phyloP scores from a whole-genome alignment of 2,888 invertebrate genomes.

The Stenodera caucasica region DNA sequence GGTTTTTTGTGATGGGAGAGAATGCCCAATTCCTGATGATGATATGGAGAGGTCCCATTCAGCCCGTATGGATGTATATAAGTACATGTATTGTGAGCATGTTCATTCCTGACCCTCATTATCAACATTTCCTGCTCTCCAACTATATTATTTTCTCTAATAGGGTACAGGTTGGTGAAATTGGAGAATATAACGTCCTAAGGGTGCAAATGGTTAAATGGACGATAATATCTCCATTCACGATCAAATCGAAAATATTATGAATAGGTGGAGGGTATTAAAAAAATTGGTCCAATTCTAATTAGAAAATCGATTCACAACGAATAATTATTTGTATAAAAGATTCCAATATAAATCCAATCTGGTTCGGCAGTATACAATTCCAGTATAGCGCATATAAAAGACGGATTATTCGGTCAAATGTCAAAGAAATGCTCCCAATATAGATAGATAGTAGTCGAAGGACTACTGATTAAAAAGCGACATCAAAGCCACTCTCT shows the following conservation, averaged over 20 bases:
- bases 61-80: background rate
- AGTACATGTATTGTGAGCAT: background rate
- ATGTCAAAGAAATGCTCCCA: constrained; percentile 55
- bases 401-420: constrained; percentile 57
- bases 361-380: background rate
- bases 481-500: constrained; percentile 53
- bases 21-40: too few relatives aligned
- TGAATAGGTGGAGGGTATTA: background rate
- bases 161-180: constrained; percentile 9
- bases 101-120: constrained; percentile 5
- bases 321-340: constrained; percentile 3
- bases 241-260: background rate
- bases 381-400: constrained; percentile 40
- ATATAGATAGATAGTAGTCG: constrained; percentile 49
- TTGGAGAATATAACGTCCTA: constrained; percentile 2
- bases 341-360: constrained; percentile 4
- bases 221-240: background rate
- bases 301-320: background rate
- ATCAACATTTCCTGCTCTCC: constrained; percentile 3
- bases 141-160: constrained; percentile 3
- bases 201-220: constrained; percentile 2
- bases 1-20: too few relatives aligned
- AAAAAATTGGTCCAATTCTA: background rate
- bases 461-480: constrained; percentile 54
- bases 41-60: background rate